Base-by-base conservation (phyloP, 2,797 vertebrate genomes). In the Cygnus olor region DNA sequence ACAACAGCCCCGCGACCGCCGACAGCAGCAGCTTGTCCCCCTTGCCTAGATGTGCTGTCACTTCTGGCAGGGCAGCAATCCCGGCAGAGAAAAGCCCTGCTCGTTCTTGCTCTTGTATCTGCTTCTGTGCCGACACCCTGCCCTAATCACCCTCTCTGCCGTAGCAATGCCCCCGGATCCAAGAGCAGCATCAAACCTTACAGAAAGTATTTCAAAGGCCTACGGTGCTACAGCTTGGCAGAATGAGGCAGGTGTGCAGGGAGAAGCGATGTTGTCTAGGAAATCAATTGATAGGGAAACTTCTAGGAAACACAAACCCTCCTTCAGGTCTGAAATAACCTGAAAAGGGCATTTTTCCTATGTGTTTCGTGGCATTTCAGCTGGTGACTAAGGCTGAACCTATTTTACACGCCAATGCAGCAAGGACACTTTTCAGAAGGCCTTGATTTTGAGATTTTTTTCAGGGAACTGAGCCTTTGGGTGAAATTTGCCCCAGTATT, bases 21-120 rank as follows among this genome's bases (percentile, higher is more conserved):
- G 4, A 9, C 42, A 66, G 73, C 30, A 44, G 45, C 51, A 20
- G 36, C 2, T 86, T 32, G 11, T 45, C 36, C 16, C 24, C 2
- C 0, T 34, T 2, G 3, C 7, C 47, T 65, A 15, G 32, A 9
- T 4, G 18, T 1, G 36, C 19, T 56, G 66, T 40, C 2, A 18
- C 7, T 60, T 7, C 54, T 57, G 24, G 9, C 11, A 71, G 58
- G 6, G 64, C 60, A 80, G 13, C 49, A 58, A 32, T 51, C 32
- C 70, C 40, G 38, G 47, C 44, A 68, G 28, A 21, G 53, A 63
- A 89, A 77, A 3, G 6, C 42, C 56, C 20, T 2, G 5, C 10
- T 21, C 45, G 34, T 63, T 57, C 42, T 6, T 53, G 69, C 70
- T 78, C 24, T 9, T 9, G 83, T 28, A 80, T 72, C 61, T 58